Evolutionary conservation across 2,888 invertebrate genomes (phyloP).

Genomic region (Leucophenga montana): DNA sequence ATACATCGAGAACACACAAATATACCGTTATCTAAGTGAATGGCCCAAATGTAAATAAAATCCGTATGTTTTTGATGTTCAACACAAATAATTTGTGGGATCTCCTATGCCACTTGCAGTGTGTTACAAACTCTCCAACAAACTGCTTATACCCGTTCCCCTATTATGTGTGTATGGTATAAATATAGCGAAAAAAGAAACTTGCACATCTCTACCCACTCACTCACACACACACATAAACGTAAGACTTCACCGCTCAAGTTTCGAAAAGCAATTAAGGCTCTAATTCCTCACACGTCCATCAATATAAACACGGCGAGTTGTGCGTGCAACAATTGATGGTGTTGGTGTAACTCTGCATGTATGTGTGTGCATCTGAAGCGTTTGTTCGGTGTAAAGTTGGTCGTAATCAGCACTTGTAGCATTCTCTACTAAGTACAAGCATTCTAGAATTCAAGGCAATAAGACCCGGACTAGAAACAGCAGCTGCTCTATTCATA

Average conservation of each 20-base stretch:
- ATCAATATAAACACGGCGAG: constrained; percentile 26
- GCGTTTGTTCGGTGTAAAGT: not conserved
- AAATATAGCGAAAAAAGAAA: not conserved
- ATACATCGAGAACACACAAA: too few relatives aligned
- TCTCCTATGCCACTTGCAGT: too few relatives aligned
- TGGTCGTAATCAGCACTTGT: not conserved
- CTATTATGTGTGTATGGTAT: not conserved
- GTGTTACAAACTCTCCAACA: too few relatives aligned
- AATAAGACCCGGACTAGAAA: too few relatives aligned
- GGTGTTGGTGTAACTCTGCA: constrained; percentile 18
- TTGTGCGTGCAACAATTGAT: constrained; percentile 47
- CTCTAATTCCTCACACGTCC: constrained; percentile 37
- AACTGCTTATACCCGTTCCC: too few relatives aligned
- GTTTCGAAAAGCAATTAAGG: constrained; percentile 40
- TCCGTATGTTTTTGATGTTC: too few relatives aligned
- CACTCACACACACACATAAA: not conserved
- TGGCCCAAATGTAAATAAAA: too few relatives aligned
- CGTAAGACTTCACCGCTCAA: constrained; percentile 1
- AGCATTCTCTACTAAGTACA: too few relatives aligned
- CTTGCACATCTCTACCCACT: not conserved
- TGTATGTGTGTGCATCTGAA: constrained; percentile 11
- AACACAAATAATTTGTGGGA: too few relatives aligned
- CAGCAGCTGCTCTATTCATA: too few relatives aligned
- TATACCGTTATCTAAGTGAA: too few relatives aligned
- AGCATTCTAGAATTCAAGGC: too few relatives aligned